These are phyloP conservation scores for Corydoras maculifer DNA, from an alignment of 2,113 vertebrate species.

Conservation along the genomic window DNA sequence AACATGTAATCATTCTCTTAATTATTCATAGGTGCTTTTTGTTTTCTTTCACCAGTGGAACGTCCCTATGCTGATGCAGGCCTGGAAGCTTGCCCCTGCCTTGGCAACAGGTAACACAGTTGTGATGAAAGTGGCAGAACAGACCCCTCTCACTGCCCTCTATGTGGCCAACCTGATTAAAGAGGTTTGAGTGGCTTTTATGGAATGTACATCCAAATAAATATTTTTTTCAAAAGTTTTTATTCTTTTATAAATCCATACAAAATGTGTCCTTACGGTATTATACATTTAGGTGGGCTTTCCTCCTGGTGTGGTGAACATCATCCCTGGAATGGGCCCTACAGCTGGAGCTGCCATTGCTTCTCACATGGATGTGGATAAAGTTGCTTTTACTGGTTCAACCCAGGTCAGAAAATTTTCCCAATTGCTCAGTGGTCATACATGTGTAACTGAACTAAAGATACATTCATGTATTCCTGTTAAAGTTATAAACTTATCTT, in stretches of 20 bases:
- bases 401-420: conserved; percentile 72
- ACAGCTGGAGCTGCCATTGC: conserved; percentile 87
- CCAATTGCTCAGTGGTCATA: too few species aligned
- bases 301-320: conserved; percentile 92
- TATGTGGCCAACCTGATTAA: conserved; percentile 85
- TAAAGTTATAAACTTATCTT: too few species aligned
- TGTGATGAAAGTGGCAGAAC: conserved; percentile 93
- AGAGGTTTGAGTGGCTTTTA: conserved; percentile 68
- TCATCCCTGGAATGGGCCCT: conserved; percentile 83
- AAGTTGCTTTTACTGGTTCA: conserved; percentile 94
- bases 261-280: too few species aligned
- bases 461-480: too few species aligned
- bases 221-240: too few species aligned
- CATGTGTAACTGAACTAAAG: too few species aligned
- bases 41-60: conserved; percentile 65
- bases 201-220: too few species aligned
- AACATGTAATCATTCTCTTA: background rate
- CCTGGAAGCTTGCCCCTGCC: conserved; percentile 91
- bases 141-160: conserved; percentile 74
- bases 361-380: conserved; percentile 83
- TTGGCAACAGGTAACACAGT: conserved; percentile 91
- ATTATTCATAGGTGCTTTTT: background rate
- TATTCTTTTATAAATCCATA: too few species aligned
- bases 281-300: conserved; percentile 80
- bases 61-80: conserved; percentile 92